A percentile compares a stretch with the other conserved stretches of the same genome.
Evolutionary conservation across 2,113 vertebrate species (phyloP).

Genomic region (Strix uralensis): DNA sequence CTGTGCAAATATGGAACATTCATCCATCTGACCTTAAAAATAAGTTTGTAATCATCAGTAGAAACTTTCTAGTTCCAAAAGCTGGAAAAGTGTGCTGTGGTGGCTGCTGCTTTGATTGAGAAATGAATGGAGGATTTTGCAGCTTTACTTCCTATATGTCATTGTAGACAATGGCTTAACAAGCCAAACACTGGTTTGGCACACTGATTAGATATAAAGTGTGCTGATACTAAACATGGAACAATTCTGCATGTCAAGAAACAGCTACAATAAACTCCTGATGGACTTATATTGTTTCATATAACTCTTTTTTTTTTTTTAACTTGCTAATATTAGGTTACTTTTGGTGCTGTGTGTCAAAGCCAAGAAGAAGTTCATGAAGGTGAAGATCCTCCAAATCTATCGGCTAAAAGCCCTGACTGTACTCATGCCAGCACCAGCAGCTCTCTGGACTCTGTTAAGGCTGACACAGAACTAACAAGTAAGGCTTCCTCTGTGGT

Average conservation of each 20-base stretch:
- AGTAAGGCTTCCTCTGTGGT: conserved; percentile 39
- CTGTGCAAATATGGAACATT: not conserved
- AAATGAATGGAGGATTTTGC: not conserved
- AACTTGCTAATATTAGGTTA: conserved; percentile 21
- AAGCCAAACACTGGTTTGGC: not conserved
- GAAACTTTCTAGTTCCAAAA: not conserved
- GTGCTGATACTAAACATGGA: not conserved
- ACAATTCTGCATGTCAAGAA: not conserved
- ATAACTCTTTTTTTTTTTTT: not conserved
- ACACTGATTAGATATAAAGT: not conserved
- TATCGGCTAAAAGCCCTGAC: conserved; percentile 66
- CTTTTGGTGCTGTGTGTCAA: not conserved
- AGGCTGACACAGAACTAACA: conserved; percentile 82
- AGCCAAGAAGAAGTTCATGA: conserved; percentile 30
- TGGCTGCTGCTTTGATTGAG: not conserved
- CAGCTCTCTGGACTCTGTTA: conserved; percentile 77
- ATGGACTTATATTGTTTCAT: not conserved
- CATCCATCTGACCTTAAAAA: not conserved
- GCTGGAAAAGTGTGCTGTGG: not conserved
- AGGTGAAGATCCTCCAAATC: conserved; percentile 44
- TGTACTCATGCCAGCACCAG: conserved; percentile 73
- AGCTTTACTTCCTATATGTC: not conserved
- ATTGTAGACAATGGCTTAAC: not conserved
- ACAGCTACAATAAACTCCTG: not conserved
- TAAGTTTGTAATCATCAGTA: not conserved